Evolutionary conservation across 2,888 invertebrate species (phyloP).

Genomic region (Sycophila texana): DNA sequence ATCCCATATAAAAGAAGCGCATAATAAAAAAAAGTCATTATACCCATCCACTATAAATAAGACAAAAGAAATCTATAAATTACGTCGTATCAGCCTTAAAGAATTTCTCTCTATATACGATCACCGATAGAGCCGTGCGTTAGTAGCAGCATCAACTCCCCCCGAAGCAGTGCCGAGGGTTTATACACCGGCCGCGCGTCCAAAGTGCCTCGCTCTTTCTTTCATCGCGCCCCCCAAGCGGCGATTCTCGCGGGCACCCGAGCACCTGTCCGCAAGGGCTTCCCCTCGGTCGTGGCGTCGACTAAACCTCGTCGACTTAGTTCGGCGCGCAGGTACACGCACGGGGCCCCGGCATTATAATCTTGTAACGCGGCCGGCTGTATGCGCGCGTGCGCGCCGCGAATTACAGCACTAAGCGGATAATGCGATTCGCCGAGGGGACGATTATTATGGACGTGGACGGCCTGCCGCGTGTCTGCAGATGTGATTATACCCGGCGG

Average conservation of each 20-base stretch:
- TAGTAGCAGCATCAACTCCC: too few species aligned
- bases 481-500: constrained; percentile 7
- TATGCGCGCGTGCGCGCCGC: not conserved
- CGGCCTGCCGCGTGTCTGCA: not conserved
- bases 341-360: not conserved
- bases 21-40: too few species aligned
- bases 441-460: constrained; percentile 30
- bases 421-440: constrained; percentile 19
- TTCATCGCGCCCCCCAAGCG: not conserved
- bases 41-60: too few species aligned
- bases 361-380: constrained; percentile 13
- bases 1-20: too few species aligned
- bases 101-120: too few species aligned
- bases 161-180: too few species aligned
- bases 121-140: too few species aligned
- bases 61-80: too few species aligned
- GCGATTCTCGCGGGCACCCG: not conserved
- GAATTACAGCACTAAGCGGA: constrained; percentile 36
- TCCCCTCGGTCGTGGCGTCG: not conserved
- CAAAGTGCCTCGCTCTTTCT: not conserved
- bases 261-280: not conserved
- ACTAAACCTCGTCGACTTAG: too few species aligned
- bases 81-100: too few species aligned
- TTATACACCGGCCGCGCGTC: too few species aligned
- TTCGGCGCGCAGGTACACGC: not conserved